Evolutionary conservation across 1,140 invertebrate genomes (phyloP), one percentile per base, ranked within the genome.

Genomic region (Hypsibius dujardini): DNA sequence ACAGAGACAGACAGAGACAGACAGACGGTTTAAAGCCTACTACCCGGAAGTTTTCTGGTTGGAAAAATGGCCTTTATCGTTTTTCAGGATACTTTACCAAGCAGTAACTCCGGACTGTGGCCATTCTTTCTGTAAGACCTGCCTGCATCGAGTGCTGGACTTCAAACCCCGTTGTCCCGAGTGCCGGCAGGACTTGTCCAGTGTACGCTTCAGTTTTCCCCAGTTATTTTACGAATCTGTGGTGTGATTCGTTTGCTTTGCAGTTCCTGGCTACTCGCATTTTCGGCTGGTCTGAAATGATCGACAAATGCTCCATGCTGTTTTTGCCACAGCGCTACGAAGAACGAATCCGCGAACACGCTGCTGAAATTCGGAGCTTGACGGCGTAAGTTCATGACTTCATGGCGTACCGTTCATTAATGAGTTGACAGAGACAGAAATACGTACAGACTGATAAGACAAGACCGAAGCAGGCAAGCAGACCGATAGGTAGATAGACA

Each of bases 101-200:
- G 92, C 92, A 1, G 87, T 95, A 12, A 91, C 90, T 14, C 94
- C 90, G 1, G 86, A 87, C 1, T 94, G 90, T 77, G 90, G 90
- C 7, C 90, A 94, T 77, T 87, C 87, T 0, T 94, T 90, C 79
- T 93, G 90, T 78, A 83, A 85, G 74, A 84, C 84, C 75, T 93
- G 90, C 79, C 81, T 93, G 70, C 88, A 91, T 77, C 84, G 89
- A 60, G 88, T 86, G 75, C 80, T 93, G 72, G 90, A 91, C 79
- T 90, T 92, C 77, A 87, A 85, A 59, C 84, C 84, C 47, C 81
- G 84, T 1, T 95, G 92, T 80, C 90, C 92, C 7, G 83, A 95
- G 46, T 95, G 92, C 77, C 88, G 90, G 80, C 84, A 86, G 46
- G 85, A 87, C 45, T 80, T 95, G 46, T 80, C 81, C 50, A 82